Percentiles rank a stretch among this genome's conserved stretches.
Conservation (phyloP, 2,113 vertebrate genomes). For the Sarotherodon lohbergeri region DNA sequence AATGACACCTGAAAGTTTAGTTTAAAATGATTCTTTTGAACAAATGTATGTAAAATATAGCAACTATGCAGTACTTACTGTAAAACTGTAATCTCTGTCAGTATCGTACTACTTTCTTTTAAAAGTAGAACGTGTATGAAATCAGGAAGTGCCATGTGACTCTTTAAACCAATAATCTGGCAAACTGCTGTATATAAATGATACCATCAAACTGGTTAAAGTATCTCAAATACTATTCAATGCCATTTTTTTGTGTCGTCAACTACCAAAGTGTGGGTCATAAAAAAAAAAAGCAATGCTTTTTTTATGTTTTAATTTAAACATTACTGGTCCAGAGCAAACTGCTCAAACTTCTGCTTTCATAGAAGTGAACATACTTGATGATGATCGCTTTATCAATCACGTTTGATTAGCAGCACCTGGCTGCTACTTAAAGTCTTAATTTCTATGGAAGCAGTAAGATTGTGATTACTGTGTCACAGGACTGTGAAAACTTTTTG, state of each 20-base stretch:
- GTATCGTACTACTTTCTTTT: neutral
- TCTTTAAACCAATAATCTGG: neutral
- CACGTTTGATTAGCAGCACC: neutral
- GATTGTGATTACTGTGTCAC: neutral
- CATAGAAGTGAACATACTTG: neutral
- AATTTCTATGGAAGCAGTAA: neutral
- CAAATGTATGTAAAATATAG: neutral
- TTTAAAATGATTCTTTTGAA: neutral
- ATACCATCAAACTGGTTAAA: neutral
- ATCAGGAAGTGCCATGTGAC: neutral
- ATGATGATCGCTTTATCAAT: neutral
- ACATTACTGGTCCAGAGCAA: neutral
- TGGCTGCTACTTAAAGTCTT: neutral
- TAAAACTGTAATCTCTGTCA: neutral
- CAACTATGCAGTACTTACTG: neutral
- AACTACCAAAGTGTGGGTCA: neutral
- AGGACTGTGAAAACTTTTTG: neutral
- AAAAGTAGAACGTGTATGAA: neutral
- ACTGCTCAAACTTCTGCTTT: neutral
- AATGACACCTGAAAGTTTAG: neutral
- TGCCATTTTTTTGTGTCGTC: neutral
- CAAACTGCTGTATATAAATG: neutral
- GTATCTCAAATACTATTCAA: neutral
- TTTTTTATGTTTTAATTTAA: neutral
- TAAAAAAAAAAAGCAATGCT: neutral